Evolutionary conservation across 2,797 vertebrate species (phyloP), one percentile per base, ranked within the genome.

Genomic region (Hafferia zeledoni): DNA sequence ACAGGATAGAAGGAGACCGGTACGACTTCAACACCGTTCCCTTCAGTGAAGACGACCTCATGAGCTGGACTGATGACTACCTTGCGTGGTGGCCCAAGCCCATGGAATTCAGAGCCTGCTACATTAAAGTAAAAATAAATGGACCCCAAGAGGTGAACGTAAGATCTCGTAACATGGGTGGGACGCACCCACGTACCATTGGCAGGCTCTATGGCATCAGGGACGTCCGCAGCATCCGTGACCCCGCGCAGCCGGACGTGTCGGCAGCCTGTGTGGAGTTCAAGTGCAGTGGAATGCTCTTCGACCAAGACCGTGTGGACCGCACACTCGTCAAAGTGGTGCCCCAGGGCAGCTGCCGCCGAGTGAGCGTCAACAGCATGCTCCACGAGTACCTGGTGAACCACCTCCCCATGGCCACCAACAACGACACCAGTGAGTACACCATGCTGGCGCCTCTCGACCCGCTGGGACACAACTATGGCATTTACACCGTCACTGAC

Each of bases 11-110:
- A 95, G 99, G 99, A 52, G 99, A 99, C 91, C 97, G 96, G 17
- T 99, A 99, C 0, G 99, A 99, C 94, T 99, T 98, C 81, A 99
- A 99, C 96, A 99, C 99, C 0, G 99, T 99, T 63, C 98, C 98
- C 6, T 99, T 99, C 96, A 99, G 99, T 11, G 99, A 99, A 94
- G 98, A 99, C 4, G 99, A 99, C 88, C 99, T 99, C 39, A 98
- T 99, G 99, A 99, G 99, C 95, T 99, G 99, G 99, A 99, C 99
- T 0, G 98, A 99, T 55, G 99, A 99, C 97, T 99, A 99, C 94
- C 97, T 99, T 83, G 98, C 98, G 1, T 99, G 99, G 99, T 99
- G 99, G 99, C 99, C 99, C 28, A 99, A 99, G 72, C 99, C 99
- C 7, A 98, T 99, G 98, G 99, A 99, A 95, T 99, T 99, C 94